Evolutionary conservation across 1,140 invertebrate species (phyloP), one percentile per base, ranked within the genome.

Genomic region (Venustaconcha ellipsiformis): DNA sequence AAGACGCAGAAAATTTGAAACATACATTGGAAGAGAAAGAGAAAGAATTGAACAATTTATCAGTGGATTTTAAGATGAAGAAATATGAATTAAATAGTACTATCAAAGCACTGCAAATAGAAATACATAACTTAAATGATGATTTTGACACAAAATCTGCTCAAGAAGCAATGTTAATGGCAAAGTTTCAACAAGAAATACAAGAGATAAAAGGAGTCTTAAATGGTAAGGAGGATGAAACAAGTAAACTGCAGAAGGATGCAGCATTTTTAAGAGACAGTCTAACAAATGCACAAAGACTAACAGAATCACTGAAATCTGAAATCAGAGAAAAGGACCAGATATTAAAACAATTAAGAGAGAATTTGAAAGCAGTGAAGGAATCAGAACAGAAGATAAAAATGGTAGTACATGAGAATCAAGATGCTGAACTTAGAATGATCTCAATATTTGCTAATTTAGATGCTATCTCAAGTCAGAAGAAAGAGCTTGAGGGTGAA

Each of bases 201-300:
- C 70, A 48, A 14, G 75, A 77, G 30, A 26, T 77, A 17, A 77
- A 72, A 55, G 59, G 55, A 57, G n/a, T 26, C 18, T 20, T 72
- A 14, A 17, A 18, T 14, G 59, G 57, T 56, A 77, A 77, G 37
- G 75, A 77, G n/a, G 70, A 77, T 20, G 75, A 77, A 68, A 68
- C 23, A 62, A 55, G 13, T 17, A 72, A 77, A 56, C 30, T 67
- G 48, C 30, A 26, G 5, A 77, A 77, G 57, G 75, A 77, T 67
- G 23, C 72, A 14, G 72, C 68, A 23, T 77, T 72, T 67, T 26
- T 77, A 20, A 65, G 75, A 18, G 75, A 77, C 59, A 67, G 63
- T 57, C 63, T 77, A 55, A 72, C 75, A 62, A 77, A 77, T 68
- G 75, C 75, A 57, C 70, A 77, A n/a, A 77, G 70, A 8, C 72